A percentile compares a stretch with the other conserved stretches of the same genome.
phyloP scores from a whole-genome alignment of 1,140 invertebrate species.

The Eurytemora carolleeae region DNA sequence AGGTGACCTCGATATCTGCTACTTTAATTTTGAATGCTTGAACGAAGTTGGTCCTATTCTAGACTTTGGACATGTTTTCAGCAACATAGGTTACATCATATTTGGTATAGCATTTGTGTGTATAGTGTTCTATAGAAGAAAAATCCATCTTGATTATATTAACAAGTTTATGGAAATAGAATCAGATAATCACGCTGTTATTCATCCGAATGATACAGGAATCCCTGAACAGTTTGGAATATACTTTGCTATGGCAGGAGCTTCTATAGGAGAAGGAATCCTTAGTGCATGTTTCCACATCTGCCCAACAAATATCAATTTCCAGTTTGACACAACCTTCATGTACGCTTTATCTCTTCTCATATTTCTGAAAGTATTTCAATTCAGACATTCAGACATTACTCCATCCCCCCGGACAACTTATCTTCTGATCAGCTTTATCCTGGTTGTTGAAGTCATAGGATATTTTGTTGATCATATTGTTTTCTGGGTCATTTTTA shows the following conservation, averaged over 20 bases:
- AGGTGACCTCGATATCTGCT: conserved; percentile 72
- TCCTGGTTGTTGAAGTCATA: conserved; percentile 53
- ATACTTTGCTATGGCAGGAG: conserved; percentile 68
- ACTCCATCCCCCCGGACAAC: conserved; percentile 51
- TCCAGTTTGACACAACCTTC: conserved; percentile 80
- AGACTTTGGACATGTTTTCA: conserved; percentile 70
- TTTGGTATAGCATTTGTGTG: conserved; percentile 42
- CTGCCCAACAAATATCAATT: conserved; percentile 68
- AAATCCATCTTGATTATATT: conserved; percentile 13
- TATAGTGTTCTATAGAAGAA: conserved; percentile 25
- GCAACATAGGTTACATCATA: conserved; percentile 68
- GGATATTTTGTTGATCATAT: conserved; percentile 27
- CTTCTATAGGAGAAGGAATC: conserved; percentile 66
- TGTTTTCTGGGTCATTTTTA: conserved; percentile 53
- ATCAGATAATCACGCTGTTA: not conserved
- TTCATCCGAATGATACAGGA: conserved; percentile 38
- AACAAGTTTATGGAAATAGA: not conserved
- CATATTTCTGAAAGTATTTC: conserved; percentile 74
- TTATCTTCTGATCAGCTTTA: conserved; percentile 55
- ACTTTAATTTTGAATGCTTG: conserved; percentile 76
- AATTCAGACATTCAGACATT: conserved; percentile 70
- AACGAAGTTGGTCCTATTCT: conserved; percentile 48
- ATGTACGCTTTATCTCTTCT: conserved; percentile 76
- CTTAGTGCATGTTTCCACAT: conserved; percentile 71
- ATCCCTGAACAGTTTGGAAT: conserved; percentile 72